These are phyloP conservation scores for Holacanthus passer DNA, from an alignment of 2,113 vertebrate genomes.

Conservation along the genomic window DNA sequence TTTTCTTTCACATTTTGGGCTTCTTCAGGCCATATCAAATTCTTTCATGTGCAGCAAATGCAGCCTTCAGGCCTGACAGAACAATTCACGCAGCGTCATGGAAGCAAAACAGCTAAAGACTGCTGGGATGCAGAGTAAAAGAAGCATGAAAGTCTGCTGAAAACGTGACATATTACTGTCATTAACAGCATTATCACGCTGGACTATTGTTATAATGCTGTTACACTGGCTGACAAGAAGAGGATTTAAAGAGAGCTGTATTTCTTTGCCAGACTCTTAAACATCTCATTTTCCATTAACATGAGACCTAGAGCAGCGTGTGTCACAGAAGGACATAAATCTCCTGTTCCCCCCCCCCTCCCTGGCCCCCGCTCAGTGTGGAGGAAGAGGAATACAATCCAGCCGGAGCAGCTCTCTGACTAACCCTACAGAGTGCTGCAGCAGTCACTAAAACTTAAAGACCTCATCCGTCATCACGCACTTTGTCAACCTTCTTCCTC, in stretches of 20 bases:
- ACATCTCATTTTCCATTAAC: conserved; percentile 85
- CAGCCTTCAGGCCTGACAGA: conserved; percentile 39
- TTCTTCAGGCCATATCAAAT: conserved; percentile 39
- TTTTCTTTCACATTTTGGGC: conserved; percentile 43
- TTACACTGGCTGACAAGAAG: conserved; percentile 74
- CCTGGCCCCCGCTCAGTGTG: conserved; percentile 63
- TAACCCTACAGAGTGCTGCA: conserved; percentile 54
- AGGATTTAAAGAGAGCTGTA: conserved; percentile 79
- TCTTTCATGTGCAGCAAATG: conserved; percentile 4
- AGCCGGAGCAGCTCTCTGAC: conserved; percentile 65
- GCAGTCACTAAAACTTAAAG: conserved; percentile 7
- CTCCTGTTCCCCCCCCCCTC: conserved; percentile 75
- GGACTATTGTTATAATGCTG: conserved; percentile 76
- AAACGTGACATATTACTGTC: conserved; percentile 77
- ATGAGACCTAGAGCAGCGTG: conserved; percentile 80
- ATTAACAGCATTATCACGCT: conserved; percentile 75
- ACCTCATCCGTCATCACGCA: neutral
- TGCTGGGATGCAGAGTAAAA: conserved; percentile 38
- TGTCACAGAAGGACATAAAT: conserved; percentile 83
- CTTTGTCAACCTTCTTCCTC: neutral
- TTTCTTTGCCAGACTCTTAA: conserved; percentile 82
- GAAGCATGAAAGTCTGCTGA: conserved; percentile 57
- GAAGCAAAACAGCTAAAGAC: conserved; percentile 39
- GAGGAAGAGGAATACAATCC: conserved; percentile 82
- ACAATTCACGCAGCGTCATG: conserved; percentile 24